Percentiles rank a stretch among this genome's conserved stretches.
phyloP scores from a whole-genome alignment of 2,888 invertebrate species.

The Drosophila multiciliata region DNA sequence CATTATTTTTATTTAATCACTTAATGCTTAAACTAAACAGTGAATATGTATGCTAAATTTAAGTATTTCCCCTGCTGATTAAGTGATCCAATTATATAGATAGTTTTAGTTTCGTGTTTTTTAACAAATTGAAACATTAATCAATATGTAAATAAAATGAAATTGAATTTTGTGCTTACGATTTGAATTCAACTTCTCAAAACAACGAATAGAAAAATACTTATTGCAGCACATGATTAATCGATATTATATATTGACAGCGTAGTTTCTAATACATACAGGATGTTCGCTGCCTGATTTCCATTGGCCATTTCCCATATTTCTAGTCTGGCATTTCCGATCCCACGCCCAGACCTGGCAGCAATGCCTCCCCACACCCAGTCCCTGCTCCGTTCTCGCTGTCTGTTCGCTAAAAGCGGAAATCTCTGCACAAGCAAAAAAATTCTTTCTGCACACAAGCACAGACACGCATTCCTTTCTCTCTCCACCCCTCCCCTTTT shows the following conservation, averaged over 20 bases:
- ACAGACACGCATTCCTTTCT: slow-evolving; percentile 25
- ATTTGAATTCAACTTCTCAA: neutral
- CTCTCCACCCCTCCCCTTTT: neutral
- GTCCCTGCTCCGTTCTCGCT: neutral
- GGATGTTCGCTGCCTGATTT: slow-evolving; percentile 20
- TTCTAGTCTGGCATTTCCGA: slow-evolving; percentile 64
- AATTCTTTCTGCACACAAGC: slow-evolving; percentile 53
- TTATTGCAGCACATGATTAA: slow-evolving; percentile 2
- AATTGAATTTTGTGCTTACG: neutral
- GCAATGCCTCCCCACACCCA: slow-evolving; percentile 1
- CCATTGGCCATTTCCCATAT: slow-evolving; percentile 43
- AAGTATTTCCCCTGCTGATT: neutral
- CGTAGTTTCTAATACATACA: slow-evolving; percentile 7
- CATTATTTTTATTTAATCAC: neutral
- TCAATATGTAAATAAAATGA: neutral
- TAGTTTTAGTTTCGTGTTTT: neutral
- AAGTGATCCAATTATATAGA: neutral
- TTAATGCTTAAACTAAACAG: neutral
- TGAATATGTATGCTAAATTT: neutral
- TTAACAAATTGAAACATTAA: neutral
- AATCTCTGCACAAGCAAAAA: slow-evolving; percentile 57
- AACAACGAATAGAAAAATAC: neutral
- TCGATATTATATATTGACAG: slow-evolving; percentile 18
- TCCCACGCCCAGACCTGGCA: slow-evolving; percentile 64
- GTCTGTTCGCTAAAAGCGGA: slow-evolving; percentile 51